phyloP scores from a whole-genome alignment of 2,797 vertebrate species.

The Microctenopoma lineatum region DNA sequence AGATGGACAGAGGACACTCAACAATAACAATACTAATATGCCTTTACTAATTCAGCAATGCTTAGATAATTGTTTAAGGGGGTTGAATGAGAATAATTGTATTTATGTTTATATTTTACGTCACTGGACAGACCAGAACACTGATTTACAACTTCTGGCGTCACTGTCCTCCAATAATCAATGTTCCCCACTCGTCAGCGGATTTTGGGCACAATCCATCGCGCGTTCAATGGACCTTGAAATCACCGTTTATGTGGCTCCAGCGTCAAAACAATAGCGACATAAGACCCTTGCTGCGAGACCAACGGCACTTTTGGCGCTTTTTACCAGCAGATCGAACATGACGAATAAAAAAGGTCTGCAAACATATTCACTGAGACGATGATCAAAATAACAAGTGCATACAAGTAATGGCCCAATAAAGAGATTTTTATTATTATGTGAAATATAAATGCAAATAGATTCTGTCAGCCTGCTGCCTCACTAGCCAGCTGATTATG shows the following conservation, averaged over 20 bases:
- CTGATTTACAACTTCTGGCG: conserved; percentile 46
- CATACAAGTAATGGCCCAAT: background rate
- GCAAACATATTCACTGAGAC: background rate
- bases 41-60: no score
- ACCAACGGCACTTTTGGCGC: conserved; percentile 77
- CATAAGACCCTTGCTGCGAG: conserved; percentile 75
- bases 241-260: conserved; percentile 81
- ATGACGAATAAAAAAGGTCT: conserved; percentile 16
- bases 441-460: conserved; percentile 15
- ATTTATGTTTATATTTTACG: background rate
- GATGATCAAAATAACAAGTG: background rate
- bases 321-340: conserved; percentile 41
- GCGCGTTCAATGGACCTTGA: conserved; percentile 85
- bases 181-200: conserved; percentile 64
- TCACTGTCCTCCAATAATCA: conserved; percentile 67
- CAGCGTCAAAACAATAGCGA: conserved; percentile 80
- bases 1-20: no score
- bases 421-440: background rate
- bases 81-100: no score
- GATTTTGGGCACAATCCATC: conserved; percentile 81
- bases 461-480: conserved; percentile 23
- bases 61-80: no score
- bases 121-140: background rate
- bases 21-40: background rate
- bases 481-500: conserved; percentile 62